Percentiles rank a stretch among this genome's conserved stretches.
Evolutionary conservation across 2,888 invertebrate genomes (phyloP).

Genomic region (Arctia plantaginis): DNA sequence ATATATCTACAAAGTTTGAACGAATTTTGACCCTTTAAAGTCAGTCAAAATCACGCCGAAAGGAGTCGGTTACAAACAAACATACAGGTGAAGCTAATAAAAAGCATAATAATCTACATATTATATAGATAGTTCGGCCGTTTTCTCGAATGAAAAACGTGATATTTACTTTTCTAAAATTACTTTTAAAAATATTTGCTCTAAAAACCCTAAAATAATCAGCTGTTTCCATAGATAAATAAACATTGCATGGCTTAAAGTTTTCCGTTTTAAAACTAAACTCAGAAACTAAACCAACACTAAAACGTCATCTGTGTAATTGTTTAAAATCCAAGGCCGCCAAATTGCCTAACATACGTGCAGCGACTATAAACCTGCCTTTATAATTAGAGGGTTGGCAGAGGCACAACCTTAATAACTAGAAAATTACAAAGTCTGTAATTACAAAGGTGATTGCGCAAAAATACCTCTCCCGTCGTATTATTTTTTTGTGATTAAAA

Average conservation of each 20-base stretch:
- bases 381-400: conserved; percentile 38
- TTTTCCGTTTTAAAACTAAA: background rate
- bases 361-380: conserved; percentile 26
- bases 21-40: too few species aligned
- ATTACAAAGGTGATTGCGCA: conserved; percentile 49
- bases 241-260: background rate
- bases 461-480: conserved; percentile 20
- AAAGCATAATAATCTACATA: too few species aligned
- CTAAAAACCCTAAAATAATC: background rate
- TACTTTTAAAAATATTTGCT: background rate
- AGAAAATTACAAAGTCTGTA: conserved; percentile 47
- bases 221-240: background rate
- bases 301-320: conserved; percentile 24
- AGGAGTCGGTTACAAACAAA: too few species aligned
- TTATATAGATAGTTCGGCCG: too few species aligned
- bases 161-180: background rate
- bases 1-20: too few species aligned
- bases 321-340: conserved; percentile 26
- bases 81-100: too few species aligned
- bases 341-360: conserved; percentile 32
- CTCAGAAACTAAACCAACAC: conserved; percentile 1
- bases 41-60: too few species aligned
- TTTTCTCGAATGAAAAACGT: background rate
- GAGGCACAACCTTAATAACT: conserved; percentile 34
- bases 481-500: conserved; percentile 42